Percentiles rank a stretch among this genome's conserved stretches.
phyloP scores from a whole-genome alignment of 2,797 vertebrate species.

The Leuciscus waleckii region DNA sequence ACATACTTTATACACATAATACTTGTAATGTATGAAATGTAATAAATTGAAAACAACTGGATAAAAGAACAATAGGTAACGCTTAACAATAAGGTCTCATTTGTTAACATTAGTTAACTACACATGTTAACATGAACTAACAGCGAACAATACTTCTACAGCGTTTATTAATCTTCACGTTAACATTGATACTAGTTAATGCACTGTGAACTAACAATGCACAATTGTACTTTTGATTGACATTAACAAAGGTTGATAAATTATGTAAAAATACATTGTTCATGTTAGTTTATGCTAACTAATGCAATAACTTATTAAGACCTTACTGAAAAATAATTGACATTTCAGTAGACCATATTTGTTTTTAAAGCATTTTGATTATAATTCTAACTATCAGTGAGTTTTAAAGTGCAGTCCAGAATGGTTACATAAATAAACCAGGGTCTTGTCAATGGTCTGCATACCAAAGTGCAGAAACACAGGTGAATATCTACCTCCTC shows the following conservation, averaged over 20 bases:
- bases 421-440: not conserved
- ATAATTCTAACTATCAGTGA: not conserved
- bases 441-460: not conserved
- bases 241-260: not conserved
- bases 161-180: not conserved
- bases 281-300: not conserved
- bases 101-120: not conserved
- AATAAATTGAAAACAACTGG: not conserved
- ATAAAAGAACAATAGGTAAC: not conserved
- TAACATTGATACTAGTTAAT: not conserved
- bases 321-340: not conserved
- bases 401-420: constrained; percentile 9
- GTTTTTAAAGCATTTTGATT: not conserved
- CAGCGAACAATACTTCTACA: not conserved
- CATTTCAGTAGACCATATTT: not conserved
- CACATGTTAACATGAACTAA: not conserved
- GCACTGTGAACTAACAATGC: not conserved
- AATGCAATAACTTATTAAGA: not conserved
- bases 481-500: constrained; percentile 67
- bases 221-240: not conserved
- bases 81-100: not conserved
- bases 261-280: not conserved
- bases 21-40: not conserved
- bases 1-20: not conserved
- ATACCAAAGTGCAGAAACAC: constrained; percentile 41